Evolutionary conservation across 2,113 vertebrate species (phyloP).

Genomic region (Panthera uncia): DNA sequence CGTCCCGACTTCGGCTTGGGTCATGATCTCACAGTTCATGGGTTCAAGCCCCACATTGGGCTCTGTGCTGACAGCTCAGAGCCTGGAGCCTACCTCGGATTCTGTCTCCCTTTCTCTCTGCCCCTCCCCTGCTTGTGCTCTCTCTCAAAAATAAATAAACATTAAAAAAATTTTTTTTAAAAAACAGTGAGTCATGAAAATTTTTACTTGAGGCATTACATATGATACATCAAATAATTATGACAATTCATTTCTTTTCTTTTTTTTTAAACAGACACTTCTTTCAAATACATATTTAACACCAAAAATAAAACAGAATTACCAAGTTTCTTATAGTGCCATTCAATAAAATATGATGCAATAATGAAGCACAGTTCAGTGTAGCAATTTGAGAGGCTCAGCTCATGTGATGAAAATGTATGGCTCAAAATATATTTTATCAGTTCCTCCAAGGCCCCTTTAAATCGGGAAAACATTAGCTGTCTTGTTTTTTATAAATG

Average conservation of each 20-base stretch:
- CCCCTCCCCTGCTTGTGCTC: too few relatives aligned
- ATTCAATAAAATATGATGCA: background rate
- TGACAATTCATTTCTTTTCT: too few relatives aligned
- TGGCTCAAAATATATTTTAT: background rate
- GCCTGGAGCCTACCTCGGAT: too few relatives aligned
- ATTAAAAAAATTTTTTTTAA: too few relatives aligned
- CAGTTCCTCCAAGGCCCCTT: background rate
- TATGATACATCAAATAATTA: background rate
- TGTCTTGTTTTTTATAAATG: slow-evolving; percentile 8
- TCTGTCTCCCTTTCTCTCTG: too few relatives aligned
- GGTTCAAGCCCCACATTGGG: too few relatives aligned
- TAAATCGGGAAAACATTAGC: background rate
- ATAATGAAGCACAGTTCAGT: background rate
- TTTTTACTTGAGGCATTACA: slow-evolving; percentile 31
- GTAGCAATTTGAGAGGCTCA: background rate
- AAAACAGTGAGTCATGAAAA: background rate
- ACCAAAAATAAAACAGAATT: background rate
- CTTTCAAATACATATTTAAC: slow-evolving; percentile 21
- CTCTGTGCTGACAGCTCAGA: too few relatives aligned
- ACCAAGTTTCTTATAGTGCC: background rate
- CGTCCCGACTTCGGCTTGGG: too few relatives aligned
- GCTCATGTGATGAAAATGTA: background rate
- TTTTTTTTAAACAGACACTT: background rate
- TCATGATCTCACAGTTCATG: too few relatives aligned
- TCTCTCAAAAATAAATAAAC: too few relatives aligned